Conservation (phyloP, 2,888 invertebrate species). For the Melieria crassipennis region DNA sequence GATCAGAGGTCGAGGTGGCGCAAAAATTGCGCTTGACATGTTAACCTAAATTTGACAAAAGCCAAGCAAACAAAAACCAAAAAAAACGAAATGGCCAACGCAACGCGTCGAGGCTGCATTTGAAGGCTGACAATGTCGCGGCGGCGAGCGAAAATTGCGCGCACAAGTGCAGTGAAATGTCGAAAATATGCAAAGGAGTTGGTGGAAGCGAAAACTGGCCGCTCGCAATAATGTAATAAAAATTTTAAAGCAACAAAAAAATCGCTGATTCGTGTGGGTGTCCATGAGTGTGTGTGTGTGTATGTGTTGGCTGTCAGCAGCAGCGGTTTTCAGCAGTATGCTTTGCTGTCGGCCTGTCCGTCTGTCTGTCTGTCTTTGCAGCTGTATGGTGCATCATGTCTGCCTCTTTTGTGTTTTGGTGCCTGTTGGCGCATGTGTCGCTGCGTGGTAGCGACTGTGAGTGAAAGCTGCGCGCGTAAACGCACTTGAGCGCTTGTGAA, state of each 20-base stretch:
- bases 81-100: slow-evolving; percentile 7
- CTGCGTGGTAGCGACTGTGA: too few relatives aligned
- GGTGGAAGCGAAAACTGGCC: not conserved
- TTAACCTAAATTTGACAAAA: slow-evolving; percentile 54
- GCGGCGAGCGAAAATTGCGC: slow-evolving; percentile 43
- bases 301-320: not conserved
- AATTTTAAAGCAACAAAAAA: too few relatives aligned
- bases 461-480: too few relatives aligned
- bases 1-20: not conserved
- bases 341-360: not conserved
- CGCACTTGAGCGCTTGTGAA: too few relatives aligned
- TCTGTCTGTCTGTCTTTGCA: not conserved
- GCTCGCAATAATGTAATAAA: too few relatives aligned
- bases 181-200: not conserved
- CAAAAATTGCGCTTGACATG: slow-evolving; percentile 50
- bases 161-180: slow-evolving; percentile 48
- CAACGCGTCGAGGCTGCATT: slow-evolving; percentile 11
- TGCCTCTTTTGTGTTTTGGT: too few relatives aligned
- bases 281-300: too few relatives aligned
- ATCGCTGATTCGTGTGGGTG: too few relatives aligned
- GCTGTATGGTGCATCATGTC: too few relatives aligned
- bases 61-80: too few relatives aligned
- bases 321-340: not conserved
- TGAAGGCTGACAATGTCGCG: slow-evolving; percentile 35
- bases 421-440: too few relatives aligned